A percentile compares a stretch with the other conserved stretches of the same genome.
These are phyloP conservation scores for Anoplophora glabripennis DNA, from an alignment of 1,140 invertebrate species.

Conservation along the genomic window DNA sequence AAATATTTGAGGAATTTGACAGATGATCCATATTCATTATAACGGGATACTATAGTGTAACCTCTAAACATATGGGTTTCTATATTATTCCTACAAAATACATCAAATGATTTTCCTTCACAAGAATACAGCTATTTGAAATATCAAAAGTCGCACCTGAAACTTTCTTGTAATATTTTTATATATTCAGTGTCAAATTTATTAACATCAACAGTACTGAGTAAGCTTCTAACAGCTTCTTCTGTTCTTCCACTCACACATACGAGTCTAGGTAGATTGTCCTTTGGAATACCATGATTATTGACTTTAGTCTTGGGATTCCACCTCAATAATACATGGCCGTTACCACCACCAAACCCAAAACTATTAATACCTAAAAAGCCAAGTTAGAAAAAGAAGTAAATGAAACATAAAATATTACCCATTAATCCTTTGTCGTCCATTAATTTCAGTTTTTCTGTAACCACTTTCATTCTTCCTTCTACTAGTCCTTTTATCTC, in stretches of 20 bases:
- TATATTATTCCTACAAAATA: conserved; percentile 51
- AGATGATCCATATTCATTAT: conserved; percentile 47
- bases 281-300: conserved; percentile 50
- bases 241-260: conserved; percentile 61
- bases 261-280: conserved; percentile 61
- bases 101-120: no score
- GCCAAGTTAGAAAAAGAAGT: no score
- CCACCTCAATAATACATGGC: conserved; percentile 65
- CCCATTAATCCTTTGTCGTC: conserved; percentile 57
- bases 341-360: conserved; percentile 63
- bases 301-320: conserved; percentile 55
- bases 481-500: conserved; percentile 68
- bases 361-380: conserved; percentile 58
- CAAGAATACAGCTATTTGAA: no score
- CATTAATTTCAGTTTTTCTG: conserved; percentile 59
- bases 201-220: conserved; percentile 62
- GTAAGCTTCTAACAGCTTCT: conserved; percentile 65
- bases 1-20: conserved; percentile 59
- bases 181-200: conserved; percentile 58
- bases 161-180: conserved; percentile 52
- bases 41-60: conserved; percentile 55
- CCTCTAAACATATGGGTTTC: conserved; percentile 57
- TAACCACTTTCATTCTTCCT: conserved; percentile 68
- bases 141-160: conserved; percentile 19
- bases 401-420: background rate